Base-by-base conservation (phyloP, 2,113 vertebrate genomes). In the Miniopterus natalensis region DNA sequence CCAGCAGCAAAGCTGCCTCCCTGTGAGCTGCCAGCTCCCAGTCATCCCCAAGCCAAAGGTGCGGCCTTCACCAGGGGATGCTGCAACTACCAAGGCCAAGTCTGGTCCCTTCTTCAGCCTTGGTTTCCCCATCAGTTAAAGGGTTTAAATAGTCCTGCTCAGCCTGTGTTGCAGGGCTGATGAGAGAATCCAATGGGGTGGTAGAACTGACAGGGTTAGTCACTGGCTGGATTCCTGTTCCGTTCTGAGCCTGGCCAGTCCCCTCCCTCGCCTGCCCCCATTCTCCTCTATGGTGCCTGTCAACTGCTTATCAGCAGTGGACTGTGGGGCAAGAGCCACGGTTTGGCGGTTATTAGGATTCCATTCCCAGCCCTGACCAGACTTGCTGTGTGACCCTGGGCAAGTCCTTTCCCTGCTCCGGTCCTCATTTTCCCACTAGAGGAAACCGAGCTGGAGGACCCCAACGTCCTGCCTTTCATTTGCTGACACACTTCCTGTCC, bases 271-370 rank as follows among this genome's bases (percentile, higher is more conserved):
- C 57, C 23, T 40, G 63, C 51, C 79, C 74, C 71, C 66, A 6
- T 20, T 53, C 53, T 55, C 92, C 65, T 91, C 75, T 47, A 47
- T 66, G 79, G 89, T 93, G 97, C 93, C 95, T 71, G 94, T 94
- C 94, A n/a, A 13, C 92, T 96, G 88, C 88, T 90, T 4, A 13
- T 78, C 61, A 75, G 93, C 65, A n/a, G 90, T 18, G 75, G 84
- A 91, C 90, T 77, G 42, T 8, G 51, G 84, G 68, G 96, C 81
- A 88, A 83, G 83, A 94, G 88, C 92, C 18, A 5, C 18, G 49
- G 13, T 51, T 68, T 74, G 23, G 57, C 63, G 27, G 23, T 66
- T 40, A 17, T 20, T 36, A 70, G 80, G 71, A 75, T 78, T 79
- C 59, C 6, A 13, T 65, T 74, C 66, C 45, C 49, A 36, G 55